Base-by-base conservation (phyloP, 2,888 invertebrate genomes). In the Punctoribates punctum region DNA sequence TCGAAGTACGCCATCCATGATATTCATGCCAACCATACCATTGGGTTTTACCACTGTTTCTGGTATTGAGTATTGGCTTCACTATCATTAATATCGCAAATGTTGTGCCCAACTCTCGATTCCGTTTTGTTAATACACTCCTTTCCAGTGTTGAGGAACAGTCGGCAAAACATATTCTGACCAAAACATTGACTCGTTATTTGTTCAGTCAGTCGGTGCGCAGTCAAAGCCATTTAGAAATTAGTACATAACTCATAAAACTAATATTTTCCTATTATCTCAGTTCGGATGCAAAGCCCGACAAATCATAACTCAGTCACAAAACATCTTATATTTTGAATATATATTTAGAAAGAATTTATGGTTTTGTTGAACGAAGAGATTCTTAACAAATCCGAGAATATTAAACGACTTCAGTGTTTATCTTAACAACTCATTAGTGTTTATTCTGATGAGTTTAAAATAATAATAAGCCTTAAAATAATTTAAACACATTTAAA, bases 31-130 rank as follows among this genome's bases (percentile, higher is more conserved):
- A 54, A n/a, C 54, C 54, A 17, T 54, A 2, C 13, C 57, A 20
- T 42, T 65, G 9, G 20, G 20, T 38, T 38, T 20, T 67, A 34
- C 38, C 29, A n/a, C 38, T 42, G 9, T 42, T 65, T 29, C 67
- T 67, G 20, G 20, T 42, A 29, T 20, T 67, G 9, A 9, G 2
- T 11, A 29, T 60, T 29, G 11, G 11, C 29, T 65, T 65, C 20
- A 15, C 38, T 38, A 67, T 67, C 67, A 67, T 67, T 67, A 67
- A 67, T 67, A 67, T 67, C 20, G 38, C 42, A 38, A 42, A 67
- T 67, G 67, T 42, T 34, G 60, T 60, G 60, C 67, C 42, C 38
- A 67, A 67, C 42, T 67, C 67, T 42, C 38, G 38, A 67, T 67
- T 29, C 38, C 42, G 11, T 65, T 15, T 5, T 65, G 42, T 65